Evolutionary conservation across 2,888 invertebrate species (phyloP), one percentile per base, ranked within the genome.

Genomic region (Lysandra coridon): DNA sequence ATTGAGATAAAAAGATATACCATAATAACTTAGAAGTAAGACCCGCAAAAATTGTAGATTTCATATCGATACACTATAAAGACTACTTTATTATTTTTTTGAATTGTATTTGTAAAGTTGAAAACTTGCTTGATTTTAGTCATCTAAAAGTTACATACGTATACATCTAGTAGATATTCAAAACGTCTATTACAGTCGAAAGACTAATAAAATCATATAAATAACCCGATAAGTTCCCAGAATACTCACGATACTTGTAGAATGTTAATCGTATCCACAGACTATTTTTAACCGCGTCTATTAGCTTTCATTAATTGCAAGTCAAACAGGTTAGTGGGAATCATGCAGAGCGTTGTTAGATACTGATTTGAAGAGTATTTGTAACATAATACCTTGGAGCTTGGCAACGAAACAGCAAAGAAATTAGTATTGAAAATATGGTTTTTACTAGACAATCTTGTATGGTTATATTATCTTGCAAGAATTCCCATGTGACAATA

Each of bases 261-360:
- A 76, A 76, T 76, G 76, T 33, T 75, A 75, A 75, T 76, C 53
- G 76, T 33, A 6, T 53, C 53, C 75, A 75, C 53, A 75, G 75
- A 1, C 76, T 76, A 76, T 76, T 76, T 76, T 76, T 76, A 76
- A 49, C 30, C 49, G 4, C 30, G 76, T 76, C 76, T 76, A 76
- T 76, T 76, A 76, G 76, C 76, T 76, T 76, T 76, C 57, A 76
- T 76, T 76, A 57, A 76, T 76, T 76, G 53, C 76, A 17, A 76
- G 76, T 53, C 53, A 53, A 53, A 76, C 76, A 6, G 53, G 76
- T 76, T 76, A 17, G 33, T 6, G 2, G 57, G 53, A 76, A 76
- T 76, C 76, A 76, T 76, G 37, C 76, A 53, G 30, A 14, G 33
- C 14, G 10, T 37, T 33, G 33, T 33, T 69, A 14, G 64, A 64